Percentiles rank a stretch among this genome's conserved stretches.
phyloP scores from a whole-genome alignment of 2,888 invertebrate genomes.

The Petrophora chlorosata region DNA sequence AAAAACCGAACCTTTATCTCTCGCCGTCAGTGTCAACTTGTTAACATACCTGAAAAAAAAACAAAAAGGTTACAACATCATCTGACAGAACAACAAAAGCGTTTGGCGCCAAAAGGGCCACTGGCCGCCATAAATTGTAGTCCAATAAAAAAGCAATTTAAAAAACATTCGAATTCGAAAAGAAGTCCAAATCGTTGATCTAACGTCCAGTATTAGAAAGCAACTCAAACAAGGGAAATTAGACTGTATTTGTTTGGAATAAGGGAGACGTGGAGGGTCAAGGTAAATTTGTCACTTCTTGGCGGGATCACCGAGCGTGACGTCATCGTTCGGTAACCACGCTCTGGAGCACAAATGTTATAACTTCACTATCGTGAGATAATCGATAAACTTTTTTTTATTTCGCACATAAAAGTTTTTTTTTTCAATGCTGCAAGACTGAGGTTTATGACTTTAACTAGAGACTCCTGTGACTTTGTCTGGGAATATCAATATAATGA shows the following conservation, averaged over 20 bases:
- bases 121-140: conserved; percentile 71
- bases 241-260: conserved; percentile 35
- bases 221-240: conserved; percentile 33
- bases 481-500: too few relatives aligned
- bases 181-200: conserved; percentile 51
- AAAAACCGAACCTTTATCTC: conserved; percentile 30
- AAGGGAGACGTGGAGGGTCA: conserved; percentile 45
- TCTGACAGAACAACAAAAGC: conserved; percentile 36
- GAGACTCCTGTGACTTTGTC: not conserved
- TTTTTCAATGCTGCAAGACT: conserved; percentile 18
- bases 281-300: conserved; percentile 40
- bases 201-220: conserved; percentile 45
- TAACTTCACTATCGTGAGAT: conserved; percentile 44
- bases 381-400: conserved; percentile 30
- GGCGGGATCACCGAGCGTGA: conserved; percentile 65
- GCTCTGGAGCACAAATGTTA: conserved; percentile 60
- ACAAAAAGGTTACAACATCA: conserved; percentile 36
- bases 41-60: conserved; percentile 40
- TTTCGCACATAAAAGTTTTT: conserved; percentile 34
- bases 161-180: conserved; percentile 75
- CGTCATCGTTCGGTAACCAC: conserved; percentile 79
- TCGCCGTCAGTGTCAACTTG: conserved; percentile 34
- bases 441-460: conserved; percentile 7
- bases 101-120: conserved; percentile 70
- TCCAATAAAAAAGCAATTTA: conserved; percentile 81